Evolutionary conservation across 2,797 vertebrate species (phyloP), one percentile per base, ranked within the genome.

Genomic region (Chiloscyllium punctatum): DNA sequence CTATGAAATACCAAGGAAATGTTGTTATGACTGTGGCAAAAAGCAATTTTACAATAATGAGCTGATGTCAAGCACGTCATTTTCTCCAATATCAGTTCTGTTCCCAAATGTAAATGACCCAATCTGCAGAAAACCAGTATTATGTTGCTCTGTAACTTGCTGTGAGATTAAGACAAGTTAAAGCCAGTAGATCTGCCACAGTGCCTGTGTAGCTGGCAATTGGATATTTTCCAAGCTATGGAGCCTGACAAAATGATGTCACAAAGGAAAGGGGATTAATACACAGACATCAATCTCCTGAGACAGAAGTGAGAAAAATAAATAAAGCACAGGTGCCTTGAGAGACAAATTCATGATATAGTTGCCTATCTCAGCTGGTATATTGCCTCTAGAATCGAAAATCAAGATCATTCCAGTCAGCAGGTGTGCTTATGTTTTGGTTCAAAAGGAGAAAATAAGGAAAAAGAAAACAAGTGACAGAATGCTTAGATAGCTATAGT

Each of bases 381-480:
- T 37, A 68, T 42, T 1, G 66, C 23, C 90, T 92, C 90, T 21
- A 42, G 90, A n/a, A 23, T 21, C 13, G 5, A 15, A 30, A 69
- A 92, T n/a, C n/a, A n/a, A 69, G 66, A 69, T 92, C 18, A 92
- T 11, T 92, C 66, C 66, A 92, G 42, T 25, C 21, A 92, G 37
- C 66, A 92, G 66, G 90, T 92, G 90, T 68, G 66, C 88, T 37
- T 92, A 42, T 42, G 21, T 92, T 68, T 92, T 92, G 90, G 66
- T 69, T 69, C 8, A 92, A 68, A 33, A 21, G 69, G 23, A 25
- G 37, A 92, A 69, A 92, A 69, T 42, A 69, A 92, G 9, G 9
- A 3, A 23, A 37, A 33, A n/a, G 62, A 92, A 92, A 92, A 92
- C 66, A 92, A 66, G 21, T 92, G 66, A 15, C 18, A 92, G n/a